Conservation (phyloP, 2,888 invertebrate genomes). For the Pollenia griseotomentosa region DNA sequence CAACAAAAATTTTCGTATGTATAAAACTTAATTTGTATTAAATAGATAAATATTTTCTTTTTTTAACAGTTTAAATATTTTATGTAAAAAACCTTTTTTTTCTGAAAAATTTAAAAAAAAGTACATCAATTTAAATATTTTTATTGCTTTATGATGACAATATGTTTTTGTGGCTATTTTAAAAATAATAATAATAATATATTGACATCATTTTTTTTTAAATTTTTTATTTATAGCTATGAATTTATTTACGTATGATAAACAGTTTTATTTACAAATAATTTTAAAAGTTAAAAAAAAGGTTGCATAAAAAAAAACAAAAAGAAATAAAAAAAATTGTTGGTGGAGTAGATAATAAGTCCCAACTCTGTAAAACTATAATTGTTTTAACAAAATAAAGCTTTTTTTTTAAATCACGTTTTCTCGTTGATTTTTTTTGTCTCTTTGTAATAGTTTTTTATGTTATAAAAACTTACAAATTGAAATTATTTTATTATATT, state of each 20-base stretch:
- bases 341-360: no score
- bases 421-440: neutral
- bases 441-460: no score
- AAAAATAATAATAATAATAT: neutral
- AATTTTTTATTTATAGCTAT: no score
- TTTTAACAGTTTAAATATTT: neutral
- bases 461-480: no score
- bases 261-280: neutral
- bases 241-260: no score
- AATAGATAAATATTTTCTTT: neutral
- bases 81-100: neutral
- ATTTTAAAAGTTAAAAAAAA: no score
- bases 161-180: neutral
- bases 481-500: neutral
- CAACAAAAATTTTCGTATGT: no score
- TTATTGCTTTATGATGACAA: slow-evolving; percentile 2
- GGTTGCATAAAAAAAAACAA: no score
- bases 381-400: neutral
- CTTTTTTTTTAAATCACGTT: slow-evolving; percentile 13
- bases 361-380: neutral
- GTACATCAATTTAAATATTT: neutral
- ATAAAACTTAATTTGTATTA: no score
- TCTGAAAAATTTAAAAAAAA: neutral
- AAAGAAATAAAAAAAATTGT: no score
- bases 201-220: neutral